phyloP scores from a whole-genome alignment of 1,140 invertebrate genomes.

The Drosophila oshimai region DNA sequence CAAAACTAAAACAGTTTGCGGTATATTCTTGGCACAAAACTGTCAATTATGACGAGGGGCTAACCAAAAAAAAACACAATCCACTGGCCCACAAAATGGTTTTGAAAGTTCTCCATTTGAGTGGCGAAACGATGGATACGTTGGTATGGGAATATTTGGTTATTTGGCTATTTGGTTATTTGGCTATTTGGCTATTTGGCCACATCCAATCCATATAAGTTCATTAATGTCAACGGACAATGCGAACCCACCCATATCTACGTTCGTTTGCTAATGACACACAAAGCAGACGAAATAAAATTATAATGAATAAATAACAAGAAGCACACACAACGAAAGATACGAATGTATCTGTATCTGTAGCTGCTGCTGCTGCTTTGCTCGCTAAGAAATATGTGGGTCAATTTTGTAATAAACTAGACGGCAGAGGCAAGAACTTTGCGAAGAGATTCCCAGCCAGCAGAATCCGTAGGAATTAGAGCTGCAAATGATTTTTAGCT shows the following conservation, averaged over 20 bases:
- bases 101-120: constrained; percentile 27
- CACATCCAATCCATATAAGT: constrained; percentile 75
- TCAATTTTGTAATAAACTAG: constrained; percentile 80
- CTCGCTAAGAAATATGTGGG: constrained; percentile 62
- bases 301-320: constrained; percentile 79
- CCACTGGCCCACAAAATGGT: constrained; percentile 22
- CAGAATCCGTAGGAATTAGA: constrained; percentile 25
- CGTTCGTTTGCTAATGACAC: constrained; percentile 33
- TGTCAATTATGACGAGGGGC: constrained; percentile 69
- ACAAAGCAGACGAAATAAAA: constrained; percentile 61
- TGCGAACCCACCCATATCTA: constrained; percentile 47
- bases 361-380: constrained; percentile 42
- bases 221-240: constrained; percentile 72
- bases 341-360: constrained; percentile 51
- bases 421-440: constrained; percentile 24
- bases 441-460: constrained; percentile 6
- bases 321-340: constrained; percentile 24
- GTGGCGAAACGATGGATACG: constrained; percentile 2
- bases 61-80: constrained; percentile 20
- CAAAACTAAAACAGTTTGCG: constrained; percentile 72
- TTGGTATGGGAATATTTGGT: neutral
- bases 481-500: constrained; percentile 50
- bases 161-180: neutral
- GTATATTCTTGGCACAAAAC: constrained; percentile 77
- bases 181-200: constrained; percentile 21